These are phyloP conservation scores for Athripsodes cinereus DNA, from an alignment of 2,888 invertebrate species.

Conservation along the genomic window DNA sequence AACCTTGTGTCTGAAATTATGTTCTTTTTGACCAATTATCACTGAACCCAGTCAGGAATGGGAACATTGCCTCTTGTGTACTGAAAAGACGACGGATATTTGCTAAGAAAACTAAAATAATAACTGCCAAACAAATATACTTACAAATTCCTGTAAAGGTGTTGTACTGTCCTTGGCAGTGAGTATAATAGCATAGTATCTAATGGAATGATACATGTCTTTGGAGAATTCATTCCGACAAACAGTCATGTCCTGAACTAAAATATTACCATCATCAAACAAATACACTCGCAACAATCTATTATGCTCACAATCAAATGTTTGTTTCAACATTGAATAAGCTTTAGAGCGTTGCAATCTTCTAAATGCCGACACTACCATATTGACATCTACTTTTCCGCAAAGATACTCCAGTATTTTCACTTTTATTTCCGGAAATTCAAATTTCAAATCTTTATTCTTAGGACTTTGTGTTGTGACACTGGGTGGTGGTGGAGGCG, in stretches of 20 bases:
- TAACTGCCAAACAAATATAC: too few species aligned
- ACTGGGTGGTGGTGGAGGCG: neutral
- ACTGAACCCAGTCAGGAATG: too few species aligned
- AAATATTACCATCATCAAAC: constrained; percentile 11
- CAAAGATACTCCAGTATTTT: constrained; percentile 14
- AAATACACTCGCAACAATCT: constrained; percentile 12
- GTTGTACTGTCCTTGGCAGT: neutral
- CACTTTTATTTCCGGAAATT: constrained; percentile 7
- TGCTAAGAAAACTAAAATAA: too few species aligned
- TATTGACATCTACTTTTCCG: constrained; percentile 11
- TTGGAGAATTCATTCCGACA: constrained; percentile 9
- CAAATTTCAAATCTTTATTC: constrained; percentile 5
- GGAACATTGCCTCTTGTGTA: too few species aligned
- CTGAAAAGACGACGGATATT: too few species aligned
- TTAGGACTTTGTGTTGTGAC: neutral
- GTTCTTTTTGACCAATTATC: too few species aligned
- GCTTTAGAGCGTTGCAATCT: constrained; percentile 10
- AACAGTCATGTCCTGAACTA: constrained; percentile 13
- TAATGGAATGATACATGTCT: constrained; percentile 12
- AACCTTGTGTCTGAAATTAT: too few species aligned
- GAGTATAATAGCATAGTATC: constrained; percentile 13
- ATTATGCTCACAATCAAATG: constrained; percentile 3
- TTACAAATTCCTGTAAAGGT: too few species aligned
- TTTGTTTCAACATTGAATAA: constrained; percentile 5
- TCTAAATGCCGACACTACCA: constrained; percentile 8